Percentiles rank a stretch among this genome's conserved stretches.
Conservation (phyloP, 2,113 vertebrate species). For the Aramus guarauna region DNA sequence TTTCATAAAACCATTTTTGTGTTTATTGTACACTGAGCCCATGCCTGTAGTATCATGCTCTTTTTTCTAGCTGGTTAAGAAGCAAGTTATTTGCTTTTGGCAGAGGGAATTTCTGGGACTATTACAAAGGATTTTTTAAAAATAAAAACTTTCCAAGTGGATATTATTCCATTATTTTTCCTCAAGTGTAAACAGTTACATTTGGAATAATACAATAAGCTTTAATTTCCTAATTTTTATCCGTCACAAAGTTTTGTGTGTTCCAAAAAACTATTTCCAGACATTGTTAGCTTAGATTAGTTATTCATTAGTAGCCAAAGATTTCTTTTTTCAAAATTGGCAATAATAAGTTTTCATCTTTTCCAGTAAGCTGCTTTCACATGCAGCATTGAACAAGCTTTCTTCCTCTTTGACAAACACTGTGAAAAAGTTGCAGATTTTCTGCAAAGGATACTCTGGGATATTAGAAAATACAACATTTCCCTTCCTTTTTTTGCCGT, state of each 20-base stretch:
- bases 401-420: conserved; percentile 68
- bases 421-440: conserved; percentile 59
- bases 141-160: conserved; percentile 74
- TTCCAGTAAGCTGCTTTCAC: conserved; percentile 78
- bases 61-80: conserved; percentile 64
- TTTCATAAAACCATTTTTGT: conserved; percentile 13
- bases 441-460: conserved; percentile 50
- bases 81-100: conserved; percentile 60
- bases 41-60: conserved; percentile 29
- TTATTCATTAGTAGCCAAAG: conserved; percentile 77
- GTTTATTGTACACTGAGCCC: conserved; percentile 15
- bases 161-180: conserved; percentile 80
- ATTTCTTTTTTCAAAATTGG: conserved; percentile 75
- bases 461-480: conserved; percentile 43
- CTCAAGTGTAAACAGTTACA: conserved; percentile 81
- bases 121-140: conserved; percentile 65
- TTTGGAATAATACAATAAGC: conserved; percentile 79
- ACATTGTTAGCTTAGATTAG: conserved; percentile 76
- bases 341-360: conserved; percentile 72
- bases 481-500: background rate
- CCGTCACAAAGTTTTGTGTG: conserved; percentile 58
- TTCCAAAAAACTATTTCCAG: conserved; percentile 77
- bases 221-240: conserved; percentile 79
- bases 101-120: conserved; percentile 70
- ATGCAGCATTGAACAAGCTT: conserved; percentile 40